These are phyloP conservation scores for Trichechus manatus DNA, from an alignment of 2,113 vertebrate species.

Conservation along the genomic window DNA sequence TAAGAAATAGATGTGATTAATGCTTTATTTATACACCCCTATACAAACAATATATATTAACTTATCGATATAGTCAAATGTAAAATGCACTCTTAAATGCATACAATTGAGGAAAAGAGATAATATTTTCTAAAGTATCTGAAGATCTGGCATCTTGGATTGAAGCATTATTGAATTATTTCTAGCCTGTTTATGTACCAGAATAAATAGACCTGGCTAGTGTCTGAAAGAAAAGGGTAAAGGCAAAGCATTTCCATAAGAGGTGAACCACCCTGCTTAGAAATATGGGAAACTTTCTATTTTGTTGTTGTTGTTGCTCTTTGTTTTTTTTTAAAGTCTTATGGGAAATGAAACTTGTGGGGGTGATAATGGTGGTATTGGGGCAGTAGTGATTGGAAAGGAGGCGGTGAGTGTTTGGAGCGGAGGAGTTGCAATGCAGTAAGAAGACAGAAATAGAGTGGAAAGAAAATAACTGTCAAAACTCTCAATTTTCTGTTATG, in stretches of 20 bases:
- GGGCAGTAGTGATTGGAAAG: background rate
- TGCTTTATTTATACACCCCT: background rate
- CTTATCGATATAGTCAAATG: background rate
- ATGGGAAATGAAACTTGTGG: background rate
- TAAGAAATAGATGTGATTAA: background rate
- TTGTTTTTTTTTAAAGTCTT: background rate
- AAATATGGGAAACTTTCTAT: background rate
- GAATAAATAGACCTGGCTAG: background rate
- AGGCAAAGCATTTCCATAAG: background rate
- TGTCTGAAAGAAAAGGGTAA: background rate
- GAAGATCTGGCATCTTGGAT: background rate
- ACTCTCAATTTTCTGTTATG: background rate
- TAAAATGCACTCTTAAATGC: background rate
- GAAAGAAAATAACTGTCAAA: background rate
- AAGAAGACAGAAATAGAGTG: background rate
- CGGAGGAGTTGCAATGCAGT: fast-evolving
- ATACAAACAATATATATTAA: background rate
- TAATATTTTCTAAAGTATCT: background rate
- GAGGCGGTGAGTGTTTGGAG: background rate
- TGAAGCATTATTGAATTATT: background rate
- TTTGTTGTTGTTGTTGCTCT: background rate
- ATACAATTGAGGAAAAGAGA: background rate
- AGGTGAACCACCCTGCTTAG: background rate
- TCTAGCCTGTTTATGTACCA: fast-evolving
- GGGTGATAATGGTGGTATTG: background rate